Conservation (phyloP, 2,113 vertebrate genomes). For the Dasyprocta punctata region DNA sequence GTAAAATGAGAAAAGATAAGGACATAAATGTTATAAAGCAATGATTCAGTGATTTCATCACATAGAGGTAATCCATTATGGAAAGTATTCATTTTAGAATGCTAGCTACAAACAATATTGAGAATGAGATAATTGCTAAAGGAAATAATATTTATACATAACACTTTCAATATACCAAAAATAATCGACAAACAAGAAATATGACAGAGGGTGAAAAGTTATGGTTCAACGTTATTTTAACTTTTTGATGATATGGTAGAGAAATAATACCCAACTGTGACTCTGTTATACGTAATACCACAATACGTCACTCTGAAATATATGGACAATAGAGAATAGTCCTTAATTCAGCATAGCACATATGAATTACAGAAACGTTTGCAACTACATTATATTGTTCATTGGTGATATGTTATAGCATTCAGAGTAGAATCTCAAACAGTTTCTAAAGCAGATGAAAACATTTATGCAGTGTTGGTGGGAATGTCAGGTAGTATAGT, state of each 20-base stretch:
- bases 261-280: not conserved
- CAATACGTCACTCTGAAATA: not conserved
- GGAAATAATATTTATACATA: not conserved
- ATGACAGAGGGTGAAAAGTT: not conserved
- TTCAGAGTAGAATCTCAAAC: not conserved
- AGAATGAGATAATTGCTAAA: not conserved
- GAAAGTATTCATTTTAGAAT: not conserved
- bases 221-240: not conserved
- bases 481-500: not conserved
- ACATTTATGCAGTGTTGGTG: not conserved
- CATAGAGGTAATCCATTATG: not conserved
- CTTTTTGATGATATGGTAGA: not conserved
- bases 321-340: not conserved
- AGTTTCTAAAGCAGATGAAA: not conserved
- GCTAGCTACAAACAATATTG: not conserved
- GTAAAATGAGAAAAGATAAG: not conserved
- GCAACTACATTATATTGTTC: not conserved
- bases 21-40: too few relatives aligned
- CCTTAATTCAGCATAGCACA: not conserved
- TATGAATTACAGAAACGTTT: not conserved
- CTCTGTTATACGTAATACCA: not conserved
- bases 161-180: not conserved
- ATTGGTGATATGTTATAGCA: not conserved
- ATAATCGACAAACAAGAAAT: not conserved
- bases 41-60: not conserved